phyloP scores from a whole-genome alignment of 2,888 invertebrate genomes.

The Ophion slaviceki region DNA sequence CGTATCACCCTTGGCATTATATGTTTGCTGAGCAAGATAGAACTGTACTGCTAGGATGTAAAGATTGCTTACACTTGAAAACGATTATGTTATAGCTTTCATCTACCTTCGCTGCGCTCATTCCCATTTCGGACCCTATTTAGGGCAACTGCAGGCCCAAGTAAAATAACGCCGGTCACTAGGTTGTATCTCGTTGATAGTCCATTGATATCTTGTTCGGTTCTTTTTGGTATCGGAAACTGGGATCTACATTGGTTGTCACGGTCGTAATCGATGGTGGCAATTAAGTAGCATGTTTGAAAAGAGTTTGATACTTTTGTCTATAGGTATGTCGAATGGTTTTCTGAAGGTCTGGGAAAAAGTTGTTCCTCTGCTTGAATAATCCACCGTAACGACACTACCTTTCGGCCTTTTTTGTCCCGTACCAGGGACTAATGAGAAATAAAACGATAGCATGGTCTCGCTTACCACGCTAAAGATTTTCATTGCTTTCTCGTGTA shows the following conservation, averaged over 20 bases:
- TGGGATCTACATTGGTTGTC: not conserved
- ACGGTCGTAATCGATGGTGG: not conserved
- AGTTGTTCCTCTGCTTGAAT: not conserved
- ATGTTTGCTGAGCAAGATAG: too few relatives aligned
- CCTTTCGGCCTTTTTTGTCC: conserved; percentile 3
- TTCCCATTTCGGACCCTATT: too few relatives aligned
- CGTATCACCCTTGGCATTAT: too few relatives aligned
- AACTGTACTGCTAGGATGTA: too few relatives aligned
- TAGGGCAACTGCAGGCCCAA: too few relatives aligned
- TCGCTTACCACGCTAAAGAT: conserved; percentile 35
- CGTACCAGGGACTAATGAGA: conserved; percentile 30
- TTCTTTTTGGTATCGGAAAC: too few relatives aligned
- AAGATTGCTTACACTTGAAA: too few relatives aligned
- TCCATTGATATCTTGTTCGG: too few relatives aligned
- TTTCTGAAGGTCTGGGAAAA: not conserved
- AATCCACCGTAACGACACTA: conserved; percentile 7
- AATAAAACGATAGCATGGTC: conserved; percentile 32
- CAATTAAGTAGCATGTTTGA: not conserved
- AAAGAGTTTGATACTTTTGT: not conserved
- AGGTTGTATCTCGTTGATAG: too few relatives aligned
- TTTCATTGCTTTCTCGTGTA: conserved; percentile 63
- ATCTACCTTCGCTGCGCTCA: too few relatives aligned
- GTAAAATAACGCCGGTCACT: too few relatives aligned
- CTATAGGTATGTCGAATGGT: not conserved
- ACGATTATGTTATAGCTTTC: too few relatives aligned